Percentiles rank a stretch among this genome's conserved stretches.
These are phyloP conservation scores for Melospiza melodia DNA, from an alignment of 2,113 vertebrate species.

Conservation along the genomic window DNA sequence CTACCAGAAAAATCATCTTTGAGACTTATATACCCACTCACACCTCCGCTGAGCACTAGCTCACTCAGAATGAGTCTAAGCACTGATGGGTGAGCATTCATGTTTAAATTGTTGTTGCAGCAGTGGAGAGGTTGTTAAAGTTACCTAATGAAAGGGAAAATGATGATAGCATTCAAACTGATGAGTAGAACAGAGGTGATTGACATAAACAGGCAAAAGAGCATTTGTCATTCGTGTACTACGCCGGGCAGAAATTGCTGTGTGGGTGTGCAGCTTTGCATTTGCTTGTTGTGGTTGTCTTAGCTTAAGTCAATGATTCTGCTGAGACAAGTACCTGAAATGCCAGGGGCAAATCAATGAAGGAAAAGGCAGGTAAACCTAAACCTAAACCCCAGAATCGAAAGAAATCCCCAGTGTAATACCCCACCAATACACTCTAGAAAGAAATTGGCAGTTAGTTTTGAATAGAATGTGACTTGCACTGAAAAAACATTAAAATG, in stretches of 20 bases:
- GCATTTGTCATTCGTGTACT: not conserved
- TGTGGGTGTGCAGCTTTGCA: not conserved
- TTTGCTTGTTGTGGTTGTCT: not conserved
- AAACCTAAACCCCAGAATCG: not conserved
- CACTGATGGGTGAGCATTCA: not conserved
- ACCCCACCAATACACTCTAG: not conserved
- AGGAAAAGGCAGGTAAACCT: not conserved
- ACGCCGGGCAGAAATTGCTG: not conserved
- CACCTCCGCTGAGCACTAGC: not conserved
- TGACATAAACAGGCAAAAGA: not conserved
- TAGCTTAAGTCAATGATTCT: conserved; percentile 6
- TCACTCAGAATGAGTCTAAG: not conserved
- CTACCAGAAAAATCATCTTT: not conserved
- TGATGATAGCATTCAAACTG: not conserved
- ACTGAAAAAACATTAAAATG: not conserved
- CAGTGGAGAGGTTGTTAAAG: not conserved
- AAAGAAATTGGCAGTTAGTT: not conserved
- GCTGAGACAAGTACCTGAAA: not conserved
- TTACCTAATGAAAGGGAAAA: not conserved
- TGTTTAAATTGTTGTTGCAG: not conserved
- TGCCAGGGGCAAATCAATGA: not conserved
- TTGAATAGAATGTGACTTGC: not conserved
- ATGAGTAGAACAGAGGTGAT: not conserved
- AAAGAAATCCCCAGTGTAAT: not conserved
- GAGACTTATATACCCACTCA: not conserved